Percentiles rank a stretch among this genome's conserved stretches.
Evolutionary conservation across 2,888 invertebrate genomes (phyloP).

Genomic region (Therioaphis trifolii): DNA sequence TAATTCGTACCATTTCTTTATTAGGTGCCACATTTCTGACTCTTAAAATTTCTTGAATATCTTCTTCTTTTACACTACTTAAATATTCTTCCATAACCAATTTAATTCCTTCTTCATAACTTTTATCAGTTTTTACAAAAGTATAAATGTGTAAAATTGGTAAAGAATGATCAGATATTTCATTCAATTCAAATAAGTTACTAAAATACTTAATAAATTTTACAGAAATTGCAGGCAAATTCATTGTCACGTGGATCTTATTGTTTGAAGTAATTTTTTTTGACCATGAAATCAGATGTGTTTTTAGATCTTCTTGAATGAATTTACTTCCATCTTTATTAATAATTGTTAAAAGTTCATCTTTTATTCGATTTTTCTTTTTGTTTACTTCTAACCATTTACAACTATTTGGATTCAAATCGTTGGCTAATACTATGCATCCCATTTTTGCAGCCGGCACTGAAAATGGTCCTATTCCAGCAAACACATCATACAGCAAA

Average conservation of each 20-base stretch:
- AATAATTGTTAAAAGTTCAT: conserved; percentile 72
- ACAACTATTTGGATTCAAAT: conserved; percentile 92
- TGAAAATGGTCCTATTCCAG: conserved; percentile 90
- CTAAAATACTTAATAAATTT: conserved; percentile 86
- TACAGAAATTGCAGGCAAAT: conserved; percentile 92
- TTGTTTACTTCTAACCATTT: conserved; percentile 88
- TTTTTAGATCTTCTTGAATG: conserved; percentile 77
- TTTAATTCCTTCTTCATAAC: conserved; percentile 73
- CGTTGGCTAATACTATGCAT: conserved; percentile 88
- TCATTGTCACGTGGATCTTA: conserved; percentile 88
- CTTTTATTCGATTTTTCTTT: conserved; percentile 80
- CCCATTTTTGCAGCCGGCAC: conserved; percentile 85
- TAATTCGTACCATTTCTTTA: conserved; percentile 96
- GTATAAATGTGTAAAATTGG: conserved; percentile 87
- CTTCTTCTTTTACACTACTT: conserved; percentile 65
- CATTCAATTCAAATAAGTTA: conserved; percentile 72
- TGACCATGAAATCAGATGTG: conserved; percentile 71
- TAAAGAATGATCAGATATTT: conserved; percentile 69
- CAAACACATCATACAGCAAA: conserved; percentile 94
- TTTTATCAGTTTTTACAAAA: conserved; percentile 72
- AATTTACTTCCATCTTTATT: conserved; percentile 94
- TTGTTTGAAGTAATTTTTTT: conserved; percentile 68
- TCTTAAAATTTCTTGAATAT: conserved; percentile 76
- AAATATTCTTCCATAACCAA: conserved; percentile 75
- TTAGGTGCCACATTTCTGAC: conserved; percentile 94